Conservation (phyloP, 2,888 invertebrate species). For the Agapostemon virescens region DNA sequence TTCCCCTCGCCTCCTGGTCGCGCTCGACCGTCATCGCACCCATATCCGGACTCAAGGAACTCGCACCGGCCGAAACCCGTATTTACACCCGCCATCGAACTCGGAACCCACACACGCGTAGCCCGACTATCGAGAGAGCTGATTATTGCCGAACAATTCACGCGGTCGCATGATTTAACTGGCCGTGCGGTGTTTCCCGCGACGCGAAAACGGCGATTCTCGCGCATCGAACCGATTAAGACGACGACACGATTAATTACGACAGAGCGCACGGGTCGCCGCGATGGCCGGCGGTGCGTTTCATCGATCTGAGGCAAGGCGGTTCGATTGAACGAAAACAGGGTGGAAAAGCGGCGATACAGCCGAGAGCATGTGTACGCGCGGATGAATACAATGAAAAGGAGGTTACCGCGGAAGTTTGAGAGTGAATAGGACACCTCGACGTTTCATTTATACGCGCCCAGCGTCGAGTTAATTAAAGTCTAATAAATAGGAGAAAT, state of each 20-base stretch:
- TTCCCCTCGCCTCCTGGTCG: neutral
- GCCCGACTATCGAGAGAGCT: conserved; percentile 19
- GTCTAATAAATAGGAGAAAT: neutral
- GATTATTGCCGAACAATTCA: conserved; percentile 51
- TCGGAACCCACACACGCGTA: conserved; percentile 32
- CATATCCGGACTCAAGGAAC: conserved; percentile 49
- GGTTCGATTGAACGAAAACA: conserved; percentile 4
- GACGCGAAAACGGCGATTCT: conserved; percentile 29
- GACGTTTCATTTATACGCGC: neutral
- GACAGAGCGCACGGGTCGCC: neutral
- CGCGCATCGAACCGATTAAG: conserved; percentile 57
- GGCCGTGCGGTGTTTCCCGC: conserved; percentile 46
- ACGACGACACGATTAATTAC: conserved; percentile 48
- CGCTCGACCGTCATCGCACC: conserved; percentile 47
- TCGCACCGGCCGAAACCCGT: conserved; percentile 47
- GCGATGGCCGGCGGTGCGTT: conserved; percentile 21
- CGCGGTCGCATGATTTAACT: conserved; percentile 53
- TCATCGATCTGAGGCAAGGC: conserved; percentile 36
- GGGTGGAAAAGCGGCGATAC: neutral
- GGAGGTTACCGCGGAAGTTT: conserved; percentile 4
- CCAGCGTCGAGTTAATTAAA: conserved; percentile 32
- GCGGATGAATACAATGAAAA: neutral
- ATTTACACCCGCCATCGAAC: conserved; percentile 52
- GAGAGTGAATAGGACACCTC: conserved; percentile 8
- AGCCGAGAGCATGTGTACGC: neutral